phyloP scores from a whole-genome alignment of 92 coral and sea anemone species.

The Siderastrea radians region DNA sequence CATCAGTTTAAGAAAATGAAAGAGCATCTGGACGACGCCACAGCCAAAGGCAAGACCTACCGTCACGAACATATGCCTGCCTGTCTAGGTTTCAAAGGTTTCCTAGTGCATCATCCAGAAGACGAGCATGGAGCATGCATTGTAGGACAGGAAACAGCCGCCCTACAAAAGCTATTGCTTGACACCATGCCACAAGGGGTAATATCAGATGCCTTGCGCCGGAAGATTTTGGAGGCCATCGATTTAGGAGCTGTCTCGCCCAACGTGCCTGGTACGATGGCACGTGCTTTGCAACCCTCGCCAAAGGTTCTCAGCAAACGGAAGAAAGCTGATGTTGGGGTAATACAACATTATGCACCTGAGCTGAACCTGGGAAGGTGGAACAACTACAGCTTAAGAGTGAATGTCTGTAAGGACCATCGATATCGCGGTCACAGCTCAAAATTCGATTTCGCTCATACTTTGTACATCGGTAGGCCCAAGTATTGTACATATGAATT shows the following conservation, averaged over 20 bases:
- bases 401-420: too few relatives aligned
- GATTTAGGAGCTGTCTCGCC: not conserved
- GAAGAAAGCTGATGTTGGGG: too few relatives aligned
- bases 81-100: conserved; percentile 19
- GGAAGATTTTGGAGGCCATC: not conserved
- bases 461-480: too few relatives aligned
- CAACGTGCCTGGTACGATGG: too few relatives aligned
- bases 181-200: conserved; percentile 13
- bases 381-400: not conserved
- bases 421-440: too few relatives aligned
- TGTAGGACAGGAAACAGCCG: not conserved
- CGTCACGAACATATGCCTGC: conserved; percentile 9
- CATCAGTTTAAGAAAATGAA: conserved; percentile 3
- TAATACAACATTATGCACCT: not conserved
- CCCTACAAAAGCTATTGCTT: not conserved
- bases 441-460: too few relatives aligned
- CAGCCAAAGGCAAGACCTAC: not conserved
- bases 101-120: conserved; percentile 3
- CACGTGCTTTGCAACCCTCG: too few relatives aligned
- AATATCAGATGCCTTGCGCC: conserved; percentile 4
- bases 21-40: conserved; percentile 16
- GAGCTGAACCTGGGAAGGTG: not conserved
- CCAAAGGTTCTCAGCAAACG: too few relatives aligned
- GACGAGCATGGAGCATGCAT: not conserved
- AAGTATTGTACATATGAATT: too few relatives aligned